These are phyloP conservation scores for Oncopodura yosiiana DNA, from an alignment of 1,140 invertebrate genomes.

Conservation along the genomic window DNA sequence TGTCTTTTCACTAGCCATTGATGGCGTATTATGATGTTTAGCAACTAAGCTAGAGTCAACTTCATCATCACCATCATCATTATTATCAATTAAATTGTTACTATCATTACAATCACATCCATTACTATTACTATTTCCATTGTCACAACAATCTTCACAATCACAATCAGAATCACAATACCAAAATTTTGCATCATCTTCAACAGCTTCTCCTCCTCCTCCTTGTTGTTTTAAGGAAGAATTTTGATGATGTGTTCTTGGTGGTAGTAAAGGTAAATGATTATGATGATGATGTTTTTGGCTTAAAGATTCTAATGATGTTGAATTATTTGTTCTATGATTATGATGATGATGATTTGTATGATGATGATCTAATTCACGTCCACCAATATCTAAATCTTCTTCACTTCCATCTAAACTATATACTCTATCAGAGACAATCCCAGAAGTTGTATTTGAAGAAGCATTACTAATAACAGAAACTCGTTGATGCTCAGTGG, in stretches of 20 bases:
- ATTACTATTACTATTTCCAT: too few species aligned
- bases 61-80: too few species aligned
- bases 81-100: too few species aligned
- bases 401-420: slow-evolving; percentile 74
- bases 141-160: slow-evolving; percentile 28
- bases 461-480: slow-evolving; percentile 85
- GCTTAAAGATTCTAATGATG: slow-evolving; percentile 62
- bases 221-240: neutral
- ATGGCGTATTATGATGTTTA: slow-evolving; percentile 31
- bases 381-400: too few species aligned
- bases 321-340: slow-evolving; percentile 48
- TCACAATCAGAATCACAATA: slow-evolving; percentile 35
- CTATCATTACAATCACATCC: too few species aligned
- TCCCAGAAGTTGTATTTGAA: slow-evolving; percentile 88
- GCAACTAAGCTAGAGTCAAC: too few species aligned
- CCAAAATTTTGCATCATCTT: slow-evolving; percentile 31
- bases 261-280: slow-evolving; percentile 17
- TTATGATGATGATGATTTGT: too few species aligned
- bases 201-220: neutral
- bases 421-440: slow-evolving; percentile 85
- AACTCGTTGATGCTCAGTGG: slow-evolving; percentile 59
- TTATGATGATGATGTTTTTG: slow-evolving; percentile 41
- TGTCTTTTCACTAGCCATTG: slow-evolving; percentile 32
- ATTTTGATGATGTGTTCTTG: slow-evolving; percentile 24
- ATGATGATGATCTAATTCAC: too few species aligned